Evolutionary conservation across 1,140 invertebrate species (phyloP).

Genomic region (Caenorhabditis elegans): WBcel235 BX284602.5:10945001-10945500

Average conservation of each 20-base stretch:
- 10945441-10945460: no score
- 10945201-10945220: not conserved
- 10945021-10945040: not conserved
- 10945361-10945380: no score
- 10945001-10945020: not conserved
- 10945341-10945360: no score
- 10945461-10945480: no score
- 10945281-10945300: not conserved
- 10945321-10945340: no score
- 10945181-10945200: not conserved
- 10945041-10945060: not conserved
- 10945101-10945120: not conserved
- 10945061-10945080: not conserved
- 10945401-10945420: no score
- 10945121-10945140: not conserved
- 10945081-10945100: not conserved
- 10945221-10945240: not conserved
- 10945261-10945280: not conserved
- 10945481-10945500: no score
- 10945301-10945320: not conserved
- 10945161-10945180: not conserved
- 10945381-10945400: no score
- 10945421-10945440: no score
- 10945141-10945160: slow-evolving; percentile 1
- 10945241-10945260: not conserved